A percentile compares a stretch with the other conserved stretches of the same genome.
These are phyloP conservation scores for Euura lappo DNA, from an alignment of 1,140 invertebrate species.

Conservation along the genomic window DNA sequence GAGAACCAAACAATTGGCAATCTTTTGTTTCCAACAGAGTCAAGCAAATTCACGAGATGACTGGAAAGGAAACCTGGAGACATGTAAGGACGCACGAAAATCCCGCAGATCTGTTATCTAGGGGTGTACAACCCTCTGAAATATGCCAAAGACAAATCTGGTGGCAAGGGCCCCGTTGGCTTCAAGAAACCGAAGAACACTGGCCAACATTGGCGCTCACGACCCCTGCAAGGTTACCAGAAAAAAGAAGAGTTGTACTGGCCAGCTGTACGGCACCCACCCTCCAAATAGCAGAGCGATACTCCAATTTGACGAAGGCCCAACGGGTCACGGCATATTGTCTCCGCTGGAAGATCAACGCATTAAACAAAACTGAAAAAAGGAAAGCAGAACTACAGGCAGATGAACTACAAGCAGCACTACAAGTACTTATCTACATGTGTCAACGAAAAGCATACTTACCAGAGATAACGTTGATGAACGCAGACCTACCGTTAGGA, in stretches of 20 bases:
- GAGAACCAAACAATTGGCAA: conserved; percentile 33
- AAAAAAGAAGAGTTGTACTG: not conserved
- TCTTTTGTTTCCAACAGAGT: conserved; percentile 50
- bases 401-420: too few species aligned
- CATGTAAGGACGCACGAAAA: conserved; percentile 29
- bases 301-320: too few species aligned
- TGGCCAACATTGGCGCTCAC: not conserved
- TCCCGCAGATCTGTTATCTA: conserved; percentile 35
- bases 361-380: too few species aligned
- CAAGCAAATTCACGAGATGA: conserved; percentile 41
- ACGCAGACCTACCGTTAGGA: too few species aligned
- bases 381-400: too few species aligned
- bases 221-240: not conserved
- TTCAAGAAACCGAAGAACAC: not conserved
- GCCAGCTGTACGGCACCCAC: not conserved
- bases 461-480: too few species aligned
- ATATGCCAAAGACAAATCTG: not conserved
- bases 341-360: too few species aligned
- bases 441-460: too few species aligned
- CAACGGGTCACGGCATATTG: too few species aligned
- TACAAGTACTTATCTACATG: too few species aligned
- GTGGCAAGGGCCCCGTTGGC: not conserved
- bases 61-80: conserved; percentile 18
- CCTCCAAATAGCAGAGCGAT: not conserved
- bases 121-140: conserved; percentile 21